phyloP scores from a whole-genome alignment of 2,113 vertebrate species.

The Rana temporaria region DNA sequence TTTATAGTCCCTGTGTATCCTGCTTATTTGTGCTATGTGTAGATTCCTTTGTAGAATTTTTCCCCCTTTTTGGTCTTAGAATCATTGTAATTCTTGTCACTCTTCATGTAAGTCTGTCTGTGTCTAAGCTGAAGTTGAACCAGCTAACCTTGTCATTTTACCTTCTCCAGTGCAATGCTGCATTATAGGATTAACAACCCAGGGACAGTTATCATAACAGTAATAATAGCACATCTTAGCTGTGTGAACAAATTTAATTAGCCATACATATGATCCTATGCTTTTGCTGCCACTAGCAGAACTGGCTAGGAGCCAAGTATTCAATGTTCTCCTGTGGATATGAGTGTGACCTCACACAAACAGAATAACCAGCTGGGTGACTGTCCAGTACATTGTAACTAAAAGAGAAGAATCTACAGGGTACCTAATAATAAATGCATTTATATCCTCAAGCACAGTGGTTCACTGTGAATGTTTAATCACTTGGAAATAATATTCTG shows the following conservation, averaged over 20 bases:
- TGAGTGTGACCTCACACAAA: neutral
- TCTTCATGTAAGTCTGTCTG: slow-evolving; percentile 40
- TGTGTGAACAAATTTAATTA: slow-evolving; percentile 68
- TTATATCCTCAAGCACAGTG: too few relatives aligned
- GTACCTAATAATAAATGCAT: too few relatives aligned
- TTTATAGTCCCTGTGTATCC: too few relatives aligned
- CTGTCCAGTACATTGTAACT: neutral
- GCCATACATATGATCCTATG: slow-evolving; percentile 57
- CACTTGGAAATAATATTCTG: too few relatives aligned
- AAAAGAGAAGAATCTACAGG: neutral
- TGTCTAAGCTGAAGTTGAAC: slow-evolving; percentile 58
- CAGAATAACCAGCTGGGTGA: neutral
- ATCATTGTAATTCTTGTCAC: slow-evolving; percentile 50
- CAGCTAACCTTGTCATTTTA: slow-evolving; percentile 62
- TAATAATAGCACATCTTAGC: slow-evolving; percentile 63
- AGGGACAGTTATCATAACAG: slow-evolving; percentile 64
- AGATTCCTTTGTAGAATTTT: neutral
- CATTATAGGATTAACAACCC: slow-evolving; percentile 60
- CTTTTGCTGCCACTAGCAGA: slow-evolving; percentile 42
- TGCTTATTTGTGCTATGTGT: too few relatives aligned
- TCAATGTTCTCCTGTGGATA: slow-evolving; percentile 29
- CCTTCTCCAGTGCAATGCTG: slow-evolving; percentile 57
- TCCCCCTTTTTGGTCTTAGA: neutral
- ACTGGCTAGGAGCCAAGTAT: slow-evolving; percentile 57
- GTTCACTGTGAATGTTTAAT: too few relatives aligned